Percentiles rank a stretch among this genome's conserved stretches.
These are phyloP conservation scores for Metopia argyrocephala DNA, from an alignment of 2,888 invertebrate species.

Conservation along the genomic window DNA sequence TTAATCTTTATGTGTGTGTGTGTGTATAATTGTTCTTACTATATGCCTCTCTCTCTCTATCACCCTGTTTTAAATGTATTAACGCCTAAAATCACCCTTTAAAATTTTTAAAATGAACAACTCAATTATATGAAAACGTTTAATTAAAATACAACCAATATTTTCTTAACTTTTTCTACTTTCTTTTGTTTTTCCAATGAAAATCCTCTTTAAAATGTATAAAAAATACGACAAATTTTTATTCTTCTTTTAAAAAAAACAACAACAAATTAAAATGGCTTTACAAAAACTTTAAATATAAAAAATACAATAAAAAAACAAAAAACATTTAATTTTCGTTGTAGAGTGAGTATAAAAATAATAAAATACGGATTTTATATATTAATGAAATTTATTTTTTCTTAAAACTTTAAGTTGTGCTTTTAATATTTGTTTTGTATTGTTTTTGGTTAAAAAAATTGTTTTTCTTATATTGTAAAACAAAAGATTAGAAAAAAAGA, in stretches of 20 bases:
- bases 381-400: conserved; percentile 30
- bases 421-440: conserved; percentile 30
- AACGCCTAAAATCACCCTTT: neutral
- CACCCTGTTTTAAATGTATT: neutral
- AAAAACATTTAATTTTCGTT: conserved; percentile 60
- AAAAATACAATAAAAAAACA: conserved; percentile 30
- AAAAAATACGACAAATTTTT: conserved; percentile 12
- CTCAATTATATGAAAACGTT: neutral
- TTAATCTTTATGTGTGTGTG: neutral
- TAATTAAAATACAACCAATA: neutral
- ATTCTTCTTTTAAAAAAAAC: conserved; percentile 22
- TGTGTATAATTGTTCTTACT: neutral
- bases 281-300: conserved; percentile 16
- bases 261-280: conserved; percentile 28
- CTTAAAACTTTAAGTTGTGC: conserved; percentile 1
- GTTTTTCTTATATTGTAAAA: conserved; percentile 9
- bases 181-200: conserved; percentile 44
- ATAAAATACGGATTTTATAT: conserved; percentile 1
- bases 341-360: conserved; percentile 74
- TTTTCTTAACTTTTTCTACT: conserved; percentile 10
- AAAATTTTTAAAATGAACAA: neutral
- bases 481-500: conserved; percentile 13
- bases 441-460: conserved; percentile 10
- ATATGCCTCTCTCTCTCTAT: conserved; percentile 24
- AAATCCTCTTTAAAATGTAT: conserved; percentile 2